phyloP scores from a whole-genome alignment of 1,140 invertebrate species.

The Brachionus calyciflorus region DNA sequence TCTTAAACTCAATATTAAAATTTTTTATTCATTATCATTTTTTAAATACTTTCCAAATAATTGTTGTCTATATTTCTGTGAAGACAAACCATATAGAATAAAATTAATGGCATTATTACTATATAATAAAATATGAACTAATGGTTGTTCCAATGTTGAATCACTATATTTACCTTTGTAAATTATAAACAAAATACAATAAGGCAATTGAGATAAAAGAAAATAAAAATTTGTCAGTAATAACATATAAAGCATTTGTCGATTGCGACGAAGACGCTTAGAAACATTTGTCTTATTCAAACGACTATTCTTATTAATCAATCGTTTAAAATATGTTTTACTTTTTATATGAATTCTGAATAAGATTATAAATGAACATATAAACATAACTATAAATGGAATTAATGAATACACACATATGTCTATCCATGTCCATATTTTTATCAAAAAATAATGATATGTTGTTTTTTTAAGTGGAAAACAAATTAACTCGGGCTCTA shows the following conservation, averaged over 20 bases:
- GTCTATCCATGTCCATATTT: conserved; percentile 43
- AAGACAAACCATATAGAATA: conserved; percentile 10
- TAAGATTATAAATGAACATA: conserved; percentile 29
- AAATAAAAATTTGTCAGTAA: conserved; percentile 46
- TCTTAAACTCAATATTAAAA: neutral
- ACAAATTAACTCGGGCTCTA: conserved; percentile 4
- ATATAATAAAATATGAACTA: conserved; percentile 20
- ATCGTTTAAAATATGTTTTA: conserved; percentile 16
- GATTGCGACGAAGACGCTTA: conserved; percentile 24
- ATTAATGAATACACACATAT: conserved; percentile 31
- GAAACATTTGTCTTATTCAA: conserved; percentile 32
- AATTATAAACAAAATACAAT: conserved; percentile 4
- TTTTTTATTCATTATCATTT: neutral
- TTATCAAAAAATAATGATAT: conserved; percentile 13
- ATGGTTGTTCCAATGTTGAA: neutral
- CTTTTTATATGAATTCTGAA: conserved; percentile 28
- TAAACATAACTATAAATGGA: conserved; percentile 29
- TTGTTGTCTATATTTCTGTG: neutral
- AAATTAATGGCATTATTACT: conserved; percentile 42
- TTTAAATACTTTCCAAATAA: neutral
- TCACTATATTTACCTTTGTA: conserved; percentile 15
- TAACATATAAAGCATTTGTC: conserved; percentile 42
- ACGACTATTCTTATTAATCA: conserved; percentile 18
- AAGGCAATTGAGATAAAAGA: conserved; percentile 2
- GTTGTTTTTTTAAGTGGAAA: neutral